Conservation (phyloP, 2,113 vertebrate genomes). For the Phycodurus eques region DNA sequence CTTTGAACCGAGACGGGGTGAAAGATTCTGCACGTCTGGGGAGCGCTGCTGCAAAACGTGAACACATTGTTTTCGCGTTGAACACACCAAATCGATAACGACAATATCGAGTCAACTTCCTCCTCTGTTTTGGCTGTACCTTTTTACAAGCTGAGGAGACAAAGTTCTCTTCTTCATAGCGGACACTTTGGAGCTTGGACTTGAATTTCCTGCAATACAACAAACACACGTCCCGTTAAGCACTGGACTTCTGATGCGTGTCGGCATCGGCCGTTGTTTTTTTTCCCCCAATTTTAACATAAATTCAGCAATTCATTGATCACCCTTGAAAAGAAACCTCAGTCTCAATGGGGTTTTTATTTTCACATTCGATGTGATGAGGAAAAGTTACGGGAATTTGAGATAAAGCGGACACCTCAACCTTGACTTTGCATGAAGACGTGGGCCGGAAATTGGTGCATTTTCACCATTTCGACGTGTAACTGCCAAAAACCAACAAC, state of each 20-base stretch:
- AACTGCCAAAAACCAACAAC: too few relatives aligned
- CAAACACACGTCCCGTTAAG: not conserved
- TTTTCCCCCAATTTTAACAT: too few relatives aligned
- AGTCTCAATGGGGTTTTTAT: too few relatives aligned
- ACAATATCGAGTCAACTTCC: not conserved
- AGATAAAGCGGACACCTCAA: too few relatives aligned
- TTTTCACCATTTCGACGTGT: too few relatives aligned
- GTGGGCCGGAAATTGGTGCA: too few relatives aligned
- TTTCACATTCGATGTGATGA: too few relatives aligned
- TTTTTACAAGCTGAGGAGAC: constrained; percentile 56
- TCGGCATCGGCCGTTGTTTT: not conserved
- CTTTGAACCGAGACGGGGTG: constrained; percentile 55
- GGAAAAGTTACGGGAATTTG: too few relatives aligned
- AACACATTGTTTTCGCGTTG: not conserved
- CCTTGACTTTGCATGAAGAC: too few relatives aligned
- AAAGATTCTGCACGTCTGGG: constrained; percentile 11
- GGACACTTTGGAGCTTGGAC: constrained; percentile 22
- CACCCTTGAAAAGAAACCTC: too few relatives aligned
- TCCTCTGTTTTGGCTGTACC: constrained; percentile 17
- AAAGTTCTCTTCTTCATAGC: constrained; percentile 58
- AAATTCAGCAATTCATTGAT: too few relatives aligned
- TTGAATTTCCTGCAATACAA: constrained; percentile 24
- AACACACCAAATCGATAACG: not conserved
- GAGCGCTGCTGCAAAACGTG: not conserved
- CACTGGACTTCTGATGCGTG: too few relatives aligned